These are phyloP conservation scores for Drosophila baimaii DNA, from an alignment of 1,140 invertebrate genomes.

Conservation along the genomic window DNA sequence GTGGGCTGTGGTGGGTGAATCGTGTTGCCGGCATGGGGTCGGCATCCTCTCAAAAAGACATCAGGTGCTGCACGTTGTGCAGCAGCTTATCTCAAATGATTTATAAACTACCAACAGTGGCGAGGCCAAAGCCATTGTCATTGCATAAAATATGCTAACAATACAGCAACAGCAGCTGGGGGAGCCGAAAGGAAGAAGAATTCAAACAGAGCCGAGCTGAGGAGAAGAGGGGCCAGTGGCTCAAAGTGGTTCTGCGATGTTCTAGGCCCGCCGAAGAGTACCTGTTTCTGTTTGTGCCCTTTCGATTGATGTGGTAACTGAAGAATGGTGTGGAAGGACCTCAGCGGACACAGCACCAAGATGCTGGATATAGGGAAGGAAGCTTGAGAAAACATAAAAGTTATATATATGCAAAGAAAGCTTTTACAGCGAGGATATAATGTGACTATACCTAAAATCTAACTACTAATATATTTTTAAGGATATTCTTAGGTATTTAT, in stretches of 20 bases:
- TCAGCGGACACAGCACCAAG: neutral
- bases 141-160: constrained; percentile 84
- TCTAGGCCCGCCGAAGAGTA: neutral
- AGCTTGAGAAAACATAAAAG: too few relatives aligned
- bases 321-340: neutral
- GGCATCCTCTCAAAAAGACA: constrained; percentile 80
- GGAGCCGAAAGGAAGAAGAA: constrained; percentile 16
- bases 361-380: too few relatives aligned
- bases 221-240: constrained; percentile 3
- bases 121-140: constrained; percentile 84
- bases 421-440: too few relatives aligned
- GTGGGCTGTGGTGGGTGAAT: constrained; percentile 13
- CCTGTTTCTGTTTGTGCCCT: constrained; percentile 5
- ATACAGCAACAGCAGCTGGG: constrained; percentile 35
- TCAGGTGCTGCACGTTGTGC: constrained; percentile 84
- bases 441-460: too few relatives aligned
- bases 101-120: constrained; percentile 84
- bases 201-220: constrained; percentile 29
- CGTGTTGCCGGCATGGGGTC: constrained; percentile 39
- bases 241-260: neutral
- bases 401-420: too few relatives aligned
- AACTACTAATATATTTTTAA: too few relatives aligned
- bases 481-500: too few relatives aligned
- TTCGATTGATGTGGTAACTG: constrained; percentile 6
- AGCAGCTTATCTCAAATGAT: constrained; percentile 84